Evolutionary conservation across 1,140 invertebrate genomes (phyloP), one percentile per base, ranked within the genome.

Genomic region (Bombus terrestris): DNA sequence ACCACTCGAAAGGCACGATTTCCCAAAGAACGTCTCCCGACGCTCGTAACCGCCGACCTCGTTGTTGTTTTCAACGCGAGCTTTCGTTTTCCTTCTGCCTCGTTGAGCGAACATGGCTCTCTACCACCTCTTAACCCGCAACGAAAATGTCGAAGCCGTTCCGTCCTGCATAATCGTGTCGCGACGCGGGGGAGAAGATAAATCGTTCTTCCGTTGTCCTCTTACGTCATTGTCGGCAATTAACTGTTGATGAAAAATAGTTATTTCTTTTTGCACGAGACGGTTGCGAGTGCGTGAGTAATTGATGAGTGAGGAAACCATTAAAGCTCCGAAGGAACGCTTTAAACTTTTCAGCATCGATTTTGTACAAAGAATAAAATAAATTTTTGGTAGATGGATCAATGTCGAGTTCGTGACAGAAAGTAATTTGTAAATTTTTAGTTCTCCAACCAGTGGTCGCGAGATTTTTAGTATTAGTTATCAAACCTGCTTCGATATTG

Each of bases 111-210:
- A 25, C 57, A 8, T 39, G 69, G 47, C 25, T 57, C 80, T 69
- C 8, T 25, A 3, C 28, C 15, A 1, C 9, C 76, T 6, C 37
- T 41, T 66, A 71, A 13, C 25, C 39, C 10, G 3, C 62, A n/a
- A 39, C n/a, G 35, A 62, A 37, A 85, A 80, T n/a, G 39, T 43
- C 83, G 53, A 85, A 71, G 32, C 47, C 32, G 66, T 84, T 79
- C 71, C 47, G 47, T 72, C 57, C 25, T 62, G 41, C 28, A 35
- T 39, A 77, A 83, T 15, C 74, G 59, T 76, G 35, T 69, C 41
- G 66, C 81, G 57, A 28, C 62, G 39, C 28, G 8, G 35, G 41
- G 10, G 10, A 37, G 35, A 32, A 28, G 72, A 75, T 32, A 43
- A 83, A 53, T 83, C 64, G 47, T 66, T 6, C n/a, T 74, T 8